phyloP scores from a whole-genome alignment of 1,140 invertebrate species.

The Panulirus ornatus region DNA sequence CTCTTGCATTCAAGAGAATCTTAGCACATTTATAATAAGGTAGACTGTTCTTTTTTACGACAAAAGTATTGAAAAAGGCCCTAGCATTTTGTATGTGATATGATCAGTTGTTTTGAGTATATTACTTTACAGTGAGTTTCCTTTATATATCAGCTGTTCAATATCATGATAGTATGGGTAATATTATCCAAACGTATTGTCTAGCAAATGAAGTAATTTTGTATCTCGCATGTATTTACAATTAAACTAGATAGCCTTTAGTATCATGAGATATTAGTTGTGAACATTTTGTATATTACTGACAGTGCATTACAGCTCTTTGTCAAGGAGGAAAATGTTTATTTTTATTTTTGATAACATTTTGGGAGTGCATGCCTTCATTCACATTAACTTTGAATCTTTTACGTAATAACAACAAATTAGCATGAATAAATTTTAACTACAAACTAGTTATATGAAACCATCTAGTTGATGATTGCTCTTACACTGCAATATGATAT shows the following conservation, averaged over 20 bases:
- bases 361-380: too few species aligned
- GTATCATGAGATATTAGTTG: too few species aligned
- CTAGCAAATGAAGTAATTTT: neutral
- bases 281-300: too few species aligned
- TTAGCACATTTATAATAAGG: conserved; percentile 21
- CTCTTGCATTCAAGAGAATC: conserved; percentile 28
- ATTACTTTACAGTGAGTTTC: neutral
- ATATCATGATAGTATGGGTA: neutral
- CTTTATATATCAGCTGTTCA: neutral
- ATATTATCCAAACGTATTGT: neutral
- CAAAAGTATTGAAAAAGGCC: neutral
- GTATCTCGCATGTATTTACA: neutral
- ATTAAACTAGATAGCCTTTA: too few species aligned
- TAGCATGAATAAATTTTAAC: too few species aligned
- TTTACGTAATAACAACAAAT: too few species aligned
- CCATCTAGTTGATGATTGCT: neutral
- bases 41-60: conserved; percentile 2
- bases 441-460: neutral
- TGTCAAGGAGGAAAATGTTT: too few species aligned
- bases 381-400: too few species aligned
- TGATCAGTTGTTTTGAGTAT: neutral
- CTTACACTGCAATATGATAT: neutral
- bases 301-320: too few species aligned
- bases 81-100: conserved; percentile 40
- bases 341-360: too few species aligned